Evolutionary conservation across 2,888 invertebrate genomes (phyloP).

Genomic region (Drosophila pullipes): DNA sequence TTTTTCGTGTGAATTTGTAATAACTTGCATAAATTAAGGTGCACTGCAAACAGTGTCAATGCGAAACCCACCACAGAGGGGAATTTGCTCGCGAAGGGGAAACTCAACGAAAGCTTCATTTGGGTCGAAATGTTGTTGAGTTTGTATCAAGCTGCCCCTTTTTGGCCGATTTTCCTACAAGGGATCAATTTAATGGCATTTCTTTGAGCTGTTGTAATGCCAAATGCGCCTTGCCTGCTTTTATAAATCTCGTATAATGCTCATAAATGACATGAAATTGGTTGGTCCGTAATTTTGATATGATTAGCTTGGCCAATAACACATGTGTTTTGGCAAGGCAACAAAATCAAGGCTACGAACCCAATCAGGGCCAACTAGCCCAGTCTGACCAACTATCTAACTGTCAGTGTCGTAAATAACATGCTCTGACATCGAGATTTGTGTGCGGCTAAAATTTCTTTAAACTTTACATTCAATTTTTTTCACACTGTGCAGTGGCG

Average conservation of each 20-base stretch:
- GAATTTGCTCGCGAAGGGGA: slow-evolving; percentile 31
- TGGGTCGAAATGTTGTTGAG: slow-evolving; percentile 49
- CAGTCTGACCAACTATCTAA: neutral
- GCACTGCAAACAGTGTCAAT: slow-evolving; percentile 36
- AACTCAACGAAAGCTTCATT: slow-evolving; percentile 48
- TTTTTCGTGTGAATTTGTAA: slow-evolving; percentile 81
- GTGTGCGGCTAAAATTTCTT: slow-evolving; percentile 35
- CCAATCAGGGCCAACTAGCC: slow-evolving; percentile 66
- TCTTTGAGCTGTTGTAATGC: slow-evolving; percentile 42
- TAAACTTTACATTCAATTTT: slow-evolving; percentile 58
- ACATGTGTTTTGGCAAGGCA: slow-evolving; percentile 34
- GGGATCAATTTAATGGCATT: slow-evolving; percentile 34
- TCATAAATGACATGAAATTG: slow-evolving; percentile 61
- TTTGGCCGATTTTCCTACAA: neutral
- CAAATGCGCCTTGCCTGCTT: slow-evolving; percentile 18
- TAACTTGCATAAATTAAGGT: slow-evolving; percentile 79
- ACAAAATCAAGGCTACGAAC: slow-evolving; percentile 31
- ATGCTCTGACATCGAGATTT: slow-evolving; percentile 14
- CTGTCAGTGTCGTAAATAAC: neutral
- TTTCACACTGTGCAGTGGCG: slow-evolving; percentile 11
- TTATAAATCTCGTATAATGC: slow-evolving; percentile 69
- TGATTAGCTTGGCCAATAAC: slow-evolving; percentile 51
- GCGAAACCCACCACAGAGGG: slow-evolving; percentile 39
- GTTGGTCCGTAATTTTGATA: slow-evolving; percentile 36
- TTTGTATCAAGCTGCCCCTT: slow-evolving; percentile 1